Percentiles rank a stretch among this genome's conserved stretches.
phyloP scores from a whole-genome alignment of 2,113 vertebrate genomes.

The Ciconia boyciana region DNA sequence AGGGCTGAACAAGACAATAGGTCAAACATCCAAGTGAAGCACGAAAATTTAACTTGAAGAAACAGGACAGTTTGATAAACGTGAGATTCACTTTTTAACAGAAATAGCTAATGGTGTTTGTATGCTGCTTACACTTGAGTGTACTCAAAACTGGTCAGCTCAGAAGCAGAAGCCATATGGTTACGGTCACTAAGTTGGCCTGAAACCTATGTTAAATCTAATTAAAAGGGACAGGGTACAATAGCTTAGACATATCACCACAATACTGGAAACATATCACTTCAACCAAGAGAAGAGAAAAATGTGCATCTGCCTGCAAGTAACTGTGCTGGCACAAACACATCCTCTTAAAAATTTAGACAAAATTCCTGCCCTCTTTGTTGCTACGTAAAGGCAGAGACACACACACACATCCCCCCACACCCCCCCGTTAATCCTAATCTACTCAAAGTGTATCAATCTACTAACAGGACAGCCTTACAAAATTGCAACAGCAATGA shows the following conservation, averaged over 20 bases:
- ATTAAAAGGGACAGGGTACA: background rate
- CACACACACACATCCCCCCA: accelerated
- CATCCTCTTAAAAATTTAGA: background rate
- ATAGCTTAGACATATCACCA: background rate
- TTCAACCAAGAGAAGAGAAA: background rate
- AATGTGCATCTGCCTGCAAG: background rate
- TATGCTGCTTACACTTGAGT: background rate
- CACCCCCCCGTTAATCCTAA: background rate
- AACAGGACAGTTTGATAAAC: background rate
- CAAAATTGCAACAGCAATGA: background rate
- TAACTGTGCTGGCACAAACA: background rate
- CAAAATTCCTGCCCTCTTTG: background rate
- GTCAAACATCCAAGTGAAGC: background rate
- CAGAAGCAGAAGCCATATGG: background rate
- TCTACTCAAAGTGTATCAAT: background rate
- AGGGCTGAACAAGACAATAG: background rate
- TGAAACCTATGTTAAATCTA: background rate
- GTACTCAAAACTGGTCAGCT: background rate
- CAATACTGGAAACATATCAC: background rate
- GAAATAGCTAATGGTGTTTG: background rate
- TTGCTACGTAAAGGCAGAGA: background rate
- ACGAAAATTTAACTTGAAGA: background rate
- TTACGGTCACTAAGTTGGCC: background rate
- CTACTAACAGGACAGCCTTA: background rate
- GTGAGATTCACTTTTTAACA: background rate